Evolutionary conservation across 1,140 invertebrate species (phyloP).

Genomic region (Formica selysi): DNA sequence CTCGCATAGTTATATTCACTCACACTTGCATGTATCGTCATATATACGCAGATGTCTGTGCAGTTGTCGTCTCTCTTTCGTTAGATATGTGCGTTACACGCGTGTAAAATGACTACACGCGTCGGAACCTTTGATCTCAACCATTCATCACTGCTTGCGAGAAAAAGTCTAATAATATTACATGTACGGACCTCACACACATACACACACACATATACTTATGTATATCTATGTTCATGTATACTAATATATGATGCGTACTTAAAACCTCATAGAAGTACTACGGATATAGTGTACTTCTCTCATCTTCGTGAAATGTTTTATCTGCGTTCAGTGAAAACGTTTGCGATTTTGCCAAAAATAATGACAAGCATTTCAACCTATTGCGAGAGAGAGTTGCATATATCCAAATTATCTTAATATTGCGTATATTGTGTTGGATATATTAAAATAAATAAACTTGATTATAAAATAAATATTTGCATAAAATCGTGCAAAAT

Average conservation of each 20-base stretch:
- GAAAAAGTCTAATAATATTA: slow-evolving; percentile 86
- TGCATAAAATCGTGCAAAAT: neutral
- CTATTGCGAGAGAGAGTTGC: neutral
- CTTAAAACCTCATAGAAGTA: slow-evolving; percentile 33
- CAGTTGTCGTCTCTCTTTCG: slow-evolving; percentile 41
- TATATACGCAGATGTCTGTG: slow-evolving; percentile 14
- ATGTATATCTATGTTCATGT: neutral
- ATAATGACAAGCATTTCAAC: neutral
- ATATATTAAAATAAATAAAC: neutral
- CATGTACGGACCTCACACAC: slow-evolving; percentile 58
- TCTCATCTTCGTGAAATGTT: slow-evolving; percentile 50
- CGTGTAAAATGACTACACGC: slow-evolving; percentile 85
- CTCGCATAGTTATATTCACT: slow-evolving; percentile 38
- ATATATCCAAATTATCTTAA: neutral
- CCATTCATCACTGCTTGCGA: slow-evolving; percentile 85
- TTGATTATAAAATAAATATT: neutral
- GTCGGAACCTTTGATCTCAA: slow-evolving; percentile 84
- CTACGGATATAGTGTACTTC: slow-evolving; percentile 28
- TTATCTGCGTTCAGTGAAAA: slow-evolving; percentile 42
- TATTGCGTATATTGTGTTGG: neutral
- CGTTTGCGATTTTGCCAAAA: slow-evolving; percentile 16
- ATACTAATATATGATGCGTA: slow-evolving; percentile 47
- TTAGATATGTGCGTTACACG: slow-evolving; percentile 86
- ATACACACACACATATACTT: neutral
- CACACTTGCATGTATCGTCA: slow-evolving; percentile 11